These are phyloP conservation scores for Eulemur coronatus DNA, from an alignment of 2,797 vertebrate species.

Conservation along the genomic window DNA sequence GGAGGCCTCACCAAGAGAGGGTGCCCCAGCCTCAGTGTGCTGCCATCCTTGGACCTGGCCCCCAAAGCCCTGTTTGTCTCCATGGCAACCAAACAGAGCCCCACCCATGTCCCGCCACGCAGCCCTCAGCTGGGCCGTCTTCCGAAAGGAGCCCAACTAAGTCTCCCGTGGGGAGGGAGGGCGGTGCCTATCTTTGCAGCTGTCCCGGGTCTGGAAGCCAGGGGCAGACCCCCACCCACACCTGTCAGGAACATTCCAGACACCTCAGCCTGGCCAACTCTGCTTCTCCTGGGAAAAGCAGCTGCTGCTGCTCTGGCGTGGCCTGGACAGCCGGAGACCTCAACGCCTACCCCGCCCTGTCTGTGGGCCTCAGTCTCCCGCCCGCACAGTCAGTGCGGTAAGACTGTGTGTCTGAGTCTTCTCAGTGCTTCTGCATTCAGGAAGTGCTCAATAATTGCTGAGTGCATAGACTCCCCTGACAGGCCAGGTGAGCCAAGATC, in stretches of 20 bases:
- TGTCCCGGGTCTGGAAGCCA: not conserved
- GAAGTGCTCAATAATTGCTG: not conserved
- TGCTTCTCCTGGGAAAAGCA: not conserved
- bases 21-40: not conserved
- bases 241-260: conserved; percentile 64
- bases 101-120: rapidly evolving
- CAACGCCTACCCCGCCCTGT: not conserved
- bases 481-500: not conserved
- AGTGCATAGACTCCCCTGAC: not conserved
- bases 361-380: not conserved
- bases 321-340: not conserved
- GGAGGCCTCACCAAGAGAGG: not conserved
- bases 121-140: not conserved
- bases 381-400: too few relatives aligned
- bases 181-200: not conserved
- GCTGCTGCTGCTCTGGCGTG: not conserved
- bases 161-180: not conserved
- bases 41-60: not conserved
- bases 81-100: conserved; percentile 45
- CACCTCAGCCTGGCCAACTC: not conserved
- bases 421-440: not conserved
- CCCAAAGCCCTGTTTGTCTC: not conserved
- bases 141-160: not conserved
- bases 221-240: not conserved
- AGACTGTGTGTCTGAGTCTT: not conserved